Base-by-base conservation (phyloP, 2,888 invertebrate species). In the Drosophila macrospina region DNA sequence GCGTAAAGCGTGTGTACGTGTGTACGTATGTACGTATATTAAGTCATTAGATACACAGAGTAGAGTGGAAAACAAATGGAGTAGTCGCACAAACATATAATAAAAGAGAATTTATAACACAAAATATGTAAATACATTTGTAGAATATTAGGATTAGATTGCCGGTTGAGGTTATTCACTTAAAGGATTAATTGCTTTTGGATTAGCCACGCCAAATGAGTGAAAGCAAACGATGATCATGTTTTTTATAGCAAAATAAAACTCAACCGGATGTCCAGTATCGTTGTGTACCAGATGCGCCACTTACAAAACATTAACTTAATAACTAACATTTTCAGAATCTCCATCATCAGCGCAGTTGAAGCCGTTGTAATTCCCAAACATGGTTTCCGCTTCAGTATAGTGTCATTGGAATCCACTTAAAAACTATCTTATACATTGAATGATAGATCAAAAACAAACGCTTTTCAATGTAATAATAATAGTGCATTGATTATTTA, bases 21-120 rank as follows among this genome's bases (percentile, higher is more conserved):
- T 44, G 55, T 51, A 54, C 72, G 32, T 55, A 47, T 56, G 36
- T 56, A 28, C 56, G 52, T 62, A 45, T 45, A 60, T 70, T 59
- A 45, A 50, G 47, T 70, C 76, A 50, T 54, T 55, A 74, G 67
- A 80, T 57, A 82, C 72, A 82, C 62, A 67, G 57, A 72, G 44
- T 47, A 54, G 59, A 75, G 69, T 66, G 54, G 60, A 57, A 66
- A 74, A 63, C 67, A 74, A 78, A 62, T 67, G 44, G 44, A 20
- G 75, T 79, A 65, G 76, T 75, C 76, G 65, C 65, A 79, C 52
- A 76, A 37, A 86, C 80, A 88, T 86, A 86, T 68, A 82, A 88
- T 64, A 83, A 69, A 72, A 88, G 57, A 83, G 28, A 70, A 76
- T 70, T 74, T 57, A 56, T 67, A 57, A 67, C 59, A 69, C 65